These are phyloP conservation scores for Notodonta ziczac DNA, from an alignment of 2,888 invertebrate genomes.

Conservation along the genomic window DNA sequence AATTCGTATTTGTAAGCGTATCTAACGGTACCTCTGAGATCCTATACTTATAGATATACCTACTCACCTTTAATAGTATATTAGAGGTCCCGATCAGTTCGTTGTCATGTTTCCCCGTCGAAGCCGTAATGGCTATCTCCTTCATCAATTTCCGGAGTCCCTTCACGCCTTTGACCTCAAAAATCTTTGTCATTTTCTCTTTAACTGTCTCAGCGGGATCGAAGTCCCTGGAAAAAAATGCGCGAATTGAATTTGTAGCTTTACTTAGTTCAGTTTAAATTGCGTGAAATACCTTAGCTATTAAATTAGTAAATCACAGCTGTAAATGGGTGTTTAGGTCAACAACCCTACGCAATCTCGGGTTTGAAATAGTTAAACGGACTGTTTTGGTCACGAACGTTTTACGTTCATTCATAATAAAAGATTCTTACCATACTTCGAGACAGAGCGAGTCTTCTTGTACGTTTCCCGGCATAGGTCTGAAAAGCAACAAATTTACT, in stretches of 20 bases:
- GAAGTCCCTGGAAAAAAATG: slow-evolving; percentile 87
- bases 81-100: slow-evolving; percentile 96
- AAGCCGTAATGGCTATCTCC: slow-evolving; percentile 96
- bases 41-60: background rate
- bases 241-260: background rate
- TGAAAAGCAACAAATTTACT: slow-evolving; percentile 63
- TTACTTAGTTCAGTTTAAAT: background rate
- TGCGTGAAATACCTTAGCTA: slow-evolving; percentile 20
- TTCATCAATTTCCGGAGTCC: slow-evolving; percentile 94
- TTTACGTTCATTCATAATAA: slow-evolving; percentile 8
- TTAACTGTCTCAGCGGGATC: slow-evolving; percentile 95
- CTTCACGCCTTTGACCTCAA: slow-evolving; percentile 93
- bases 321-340: slow-evolving; percentile 20
- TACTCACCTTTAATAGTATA: slow-evolving; percentile 91
- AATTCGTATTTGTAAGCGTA: background rate
- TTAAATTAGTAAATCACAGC: slow-evolving; percentile 14
- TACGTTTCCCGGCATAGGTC: slow-evolving; percentile 89
- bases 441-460: slow-evolving; percentile 90
- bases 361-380: slow-evolving; percentile 12
- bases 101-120: slow-evolving; percentile 96
- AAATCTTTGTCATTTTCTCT: slow-evolving; percentile 94
- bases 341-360: slow-evolving; percentile 14
- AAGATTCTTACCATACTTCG: slow-evolving; percentile 90
- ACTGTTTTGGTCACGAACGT: slow-evolving; percentile 40
- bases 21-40: background rate